Percentiles rank a stretch among this genome's conserved stretches.
phyloP scores from a whole-genome alignment of 2,888 invertebrate species.

The Thysanoteuthis rhombus region DNA sequence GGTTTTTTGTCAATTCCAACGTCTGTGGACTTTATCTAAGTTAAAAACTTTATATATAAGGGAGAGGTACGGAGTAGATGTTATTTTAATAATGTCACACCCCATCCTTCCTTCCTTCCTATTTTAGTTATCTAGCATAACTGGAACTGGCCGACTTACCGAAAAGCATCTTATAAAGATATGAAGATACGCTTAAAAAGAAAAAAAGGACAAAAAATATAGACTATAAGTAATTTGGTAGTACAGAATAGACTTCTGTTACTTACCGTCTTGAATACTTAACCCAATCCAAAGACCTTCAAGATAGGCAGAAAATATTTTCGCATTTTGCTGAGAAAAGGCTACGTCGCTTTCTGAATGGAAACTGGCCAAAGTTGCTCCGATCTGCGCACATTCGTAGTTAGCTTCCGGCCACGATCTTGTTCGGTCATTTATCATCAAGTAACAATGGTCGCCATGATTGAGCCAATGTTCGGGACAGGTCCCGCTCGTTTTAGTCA shows the following conservation, averaged over 20 bases:
- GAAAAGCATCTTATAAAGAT: too few relatives aligned
- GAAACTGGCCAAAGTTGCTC: slow-evolving; percentile 47
- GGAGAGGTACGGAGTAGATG: too few relatives aligned
- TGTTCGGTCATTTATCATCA: slow-evolving; percentile 36
- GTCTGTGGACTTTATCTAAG: too few relatives aligned
- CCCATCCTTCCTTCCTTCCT: too few relatives aligned
- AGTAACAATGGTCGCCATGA: slow-evolving; percentile 45
- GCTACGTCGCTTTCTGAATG: slow-evolving; percentile 43
- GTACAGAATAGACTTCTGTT: background rate
- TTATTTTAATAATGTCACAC: too few relatives aligned
- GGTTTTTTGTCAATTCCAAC: too few relatives aligned
- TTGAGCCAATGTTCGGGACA: slow-evolving; percentile 39
- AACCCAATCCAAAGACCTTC: background rate
- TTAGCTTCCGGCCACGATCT: slow-evolving; percentile 51
- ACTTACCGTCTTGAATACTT: background rate
- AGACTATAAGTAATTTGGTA: too few relatives aligned
- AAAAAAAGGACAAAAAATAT: too few relatives aligned
- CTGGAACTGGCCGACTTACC: too few relatives aligned
- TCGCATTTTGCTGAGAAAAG: slow-evolving; percentile 29
- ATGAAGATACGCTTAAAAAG: too few relatives aligned
- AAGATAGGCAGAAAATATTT: background rate
- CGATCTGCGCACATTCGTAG: slow-evolving; percentile 43
- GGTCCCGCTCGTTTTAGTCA: slow-evolving; percentile 37
- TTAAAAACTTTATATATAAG: too few relatives aligned
- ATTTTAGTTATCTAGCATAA: too few relatives aligned